phyloP scores from a whole-genome alignment of 2,888 invertebrate species.

The Iselma pallidipennis region DNA sequence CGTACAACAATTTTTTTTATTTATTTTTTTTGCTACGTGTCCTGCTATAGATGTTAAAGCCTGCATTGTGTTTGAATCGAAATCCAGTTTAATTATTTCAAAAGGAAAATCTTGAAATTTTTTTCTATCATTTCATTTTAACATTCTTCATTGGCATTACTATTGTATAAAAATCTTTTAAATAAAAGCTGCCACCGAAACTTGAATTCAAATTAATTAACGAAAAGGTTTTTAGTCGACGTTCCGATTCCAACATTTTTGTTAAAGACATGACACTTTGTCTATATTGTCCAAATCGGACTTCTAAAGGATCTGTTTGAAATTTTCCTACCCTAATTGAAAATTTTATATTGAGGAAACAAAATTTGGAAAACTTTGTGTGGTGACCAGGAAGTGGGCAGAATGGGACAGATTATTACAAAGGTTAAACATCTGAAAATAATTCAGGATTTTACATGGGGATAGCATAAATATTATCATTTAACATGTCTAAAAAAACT shows the following conservation, averaged over 20 bases:
- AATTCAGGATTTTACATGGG: no score
- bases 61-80: not conserved
- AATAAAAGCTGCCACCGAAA: not conserved
- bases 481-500: no score
- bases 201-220: not conserved
- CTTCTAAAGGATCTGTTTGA: no score
- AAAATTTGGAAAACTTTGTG: no score
- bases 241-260: not conserved
- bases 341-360: no score
- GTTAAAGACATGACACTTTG: not conserved
- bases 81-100: not conserved
- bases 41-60: not conserved
- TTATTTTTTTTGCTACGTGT: not conserved
- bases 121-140: not conserved
- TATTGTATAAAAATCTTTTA: not conserved
- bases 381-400: no score
- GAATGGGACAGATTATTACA: no score
- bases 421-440: no score
- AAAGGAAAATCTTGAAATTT: not conserved
- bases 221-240: not conserved
- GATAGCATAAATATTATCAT: no score
- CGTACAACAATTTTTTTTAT: not conserved
- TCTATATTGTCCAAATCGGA: no score
- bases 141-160: not conserved
- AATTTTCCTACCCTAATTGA: no score